Conservation (phyloP, 1,140 invertebrate species). For the Ditylenchus dipsaci region DNA sequence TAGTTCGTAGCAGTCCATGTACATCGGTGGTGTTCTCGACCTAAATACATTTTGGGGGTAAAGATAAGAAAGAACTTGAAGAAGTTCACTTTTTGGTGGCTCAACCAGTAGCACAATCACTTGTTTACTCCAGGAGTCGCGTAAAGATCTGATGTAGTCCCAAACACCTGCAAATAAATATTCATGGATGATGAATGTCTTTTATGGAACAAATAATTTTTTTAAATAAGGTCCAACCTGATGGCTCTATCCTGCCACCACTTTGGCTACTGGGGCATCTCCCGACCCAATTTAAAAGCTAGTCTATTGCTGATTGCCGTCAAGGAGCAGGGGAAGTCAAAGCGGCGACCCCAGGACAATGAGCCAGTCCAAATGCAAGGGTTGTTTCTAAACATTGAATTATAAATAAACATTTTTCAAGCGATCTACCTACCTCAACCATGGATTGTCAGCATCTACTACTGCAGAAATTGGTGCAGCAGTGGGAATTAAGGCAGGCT, state of each 20-base stretch:
- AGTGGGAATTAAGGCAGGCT: no score
- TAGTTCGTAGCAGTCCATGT: background rate
- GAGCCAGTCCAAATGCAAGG: background rate
- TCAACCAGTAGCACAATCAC: conserved; percentile 6
- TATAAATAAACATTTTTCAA: background rate
- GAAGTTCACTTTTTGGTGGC: background rate
- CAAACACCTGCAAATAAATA: background rate
- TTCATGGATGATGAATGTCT: no score
- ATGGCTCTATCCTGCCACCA: conserved; percentile 2
- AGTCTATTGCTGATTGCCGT: background rate
- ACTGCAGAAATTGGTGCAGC: no score
- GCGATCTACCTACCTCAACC: background rate
- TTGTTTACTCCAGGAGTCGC: background rate
- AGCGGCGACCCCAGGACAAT: background rate
- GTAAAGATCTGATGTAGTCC: background rate
- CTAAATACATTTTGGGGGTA: no score
- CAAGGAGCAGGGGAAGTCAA: conserved; percentile 8
- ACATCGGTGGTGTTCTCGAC: no score
- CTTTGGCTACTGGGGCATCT: background rate
- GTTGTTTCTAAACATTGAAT: background rate
- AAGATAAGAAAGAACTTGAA: background rate
- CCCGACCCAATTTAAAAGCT: background rate
- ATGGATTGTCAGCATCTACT: no score
- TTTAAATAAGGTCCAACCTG: background rate
- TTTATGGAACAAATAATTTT: no score